A percentile compares a stretch with the other conserved stretches of the same genome.
Evolutionary conservation across 2,888 invertebrate genomes (phyloP).

Genomic region (Ptychoptera albimana): DNA sequence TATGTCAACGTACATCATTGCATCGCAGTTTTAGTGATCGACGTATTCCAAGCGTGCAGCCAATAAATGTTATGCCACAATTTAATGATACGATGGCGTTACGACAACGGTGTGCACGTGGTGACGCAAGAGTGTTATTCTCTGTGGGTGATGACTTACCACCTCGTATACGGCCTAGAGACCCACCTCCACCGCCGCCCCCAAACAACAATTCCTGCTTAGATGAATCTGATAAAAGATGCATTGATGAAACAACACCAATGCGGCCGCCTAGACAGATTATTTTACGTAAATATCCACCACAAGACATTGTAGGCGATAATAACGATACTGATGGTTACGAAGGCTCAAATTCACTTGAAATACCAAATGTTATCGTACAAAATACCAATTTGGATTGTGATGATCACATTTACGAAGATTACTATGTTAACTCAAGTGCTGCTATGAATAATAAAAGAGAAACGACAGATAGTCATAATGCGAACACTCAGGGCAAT

Average conservation of each 20-base stretch:
- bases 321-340: constrained; percentile 35
- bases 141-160: constrained; percentile 17
- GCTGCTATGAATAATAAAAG: too few species aligned
- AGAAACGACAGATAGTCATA: too few species aligned
- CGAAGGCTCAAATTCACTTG: constrained; percentile 19
- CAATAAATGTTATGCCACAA: constrained; percentile 15
- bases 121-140: constrained; percentile 47
- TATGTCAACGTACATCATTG: neutral
- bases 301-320: constrained; percentile 32
- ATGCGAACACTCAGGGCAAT: too few species aligned
- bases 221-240: neutral
- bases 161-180: constrained; percentile 24
- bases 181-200: constrained; percentile 34
- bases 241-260: constrained; percentile 9
- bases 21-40: constrained; percentile 31
- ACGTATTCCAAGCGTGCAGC: constrained; percentile 24
- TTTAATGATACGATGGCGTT: constrained; percentile 70
- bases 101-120: constrained; percentile 44
- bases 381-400: too few species aligned
- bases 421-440: too few species aligned
- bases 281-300: constrained; percentile 13
- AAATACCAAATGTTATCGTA: too few species aligned
- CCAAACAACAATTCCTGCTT: neutral
- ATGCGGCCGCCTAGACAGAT: constrained; percentile 8
- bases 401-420: too few species aligned